These are phyloP conservation scores for Rynchops niger DNA, from an alignment of 2,113 vertebrate genomes.

Conservation along the genomic window DNA sequence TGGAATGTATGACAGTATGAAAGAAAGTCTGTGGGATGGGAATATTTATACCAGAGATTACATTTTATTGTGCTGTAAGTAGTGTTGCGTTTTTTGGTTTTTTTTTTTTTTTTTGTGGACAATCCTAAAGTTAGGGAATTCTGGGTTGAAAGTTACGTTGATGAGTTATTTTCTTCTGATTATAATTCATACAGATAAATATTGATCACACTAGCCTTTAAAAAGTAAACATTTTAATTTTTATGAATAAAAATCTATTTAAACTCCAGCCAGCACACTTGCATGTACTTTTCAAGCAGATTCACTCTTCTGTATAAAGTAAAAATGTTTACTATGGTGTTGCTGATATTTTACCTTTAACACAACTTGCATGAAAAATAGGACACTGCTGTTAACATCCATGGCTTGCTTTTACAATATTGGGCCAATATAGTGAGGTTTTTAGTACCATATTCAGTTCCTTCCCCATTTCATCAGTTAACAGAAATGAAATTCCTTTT, in stretches of 20 bases:
- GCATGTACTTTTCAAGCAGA: slow-evolving; percentile 40
- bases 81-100: not conserved
- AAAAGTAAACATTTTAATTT: slow-evolving; percentile 4
- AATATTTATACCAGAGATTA: slow-evolving; percentile 22
- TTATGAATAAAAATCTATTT: slow-evolving; percentile 20
- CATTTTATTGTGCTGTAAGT: slow-evolving; percentile 34
- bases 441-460: not conserved
- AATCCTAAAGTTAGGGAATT: not conserved
- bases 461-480: not conserved
- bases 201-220: not conserved
- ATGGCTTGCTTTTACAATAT: not conserved
- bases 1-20: not conserved
- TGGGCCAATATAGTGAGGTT: not conserved
- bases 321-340: not conserved
- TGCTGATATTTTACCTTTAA: not conserved
- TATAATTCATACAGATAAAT: not conserved
- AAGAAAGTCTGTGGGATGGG: not conserved
- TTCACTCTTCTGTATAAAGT: slow-evolving; percentile 25
- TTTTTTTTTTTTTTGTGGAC: not conserved
- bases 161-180: slow-evolving; percentile 1
- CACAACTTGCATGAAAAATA: slow-evolving; percentile 18
- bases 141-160: not conserved
- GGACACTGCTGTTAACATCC: not conserved
- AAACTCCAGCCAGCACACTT: slow-evolving; percentile 1
- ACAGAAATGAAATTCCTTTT: not conserved